Evolutionary conservation across 2,797 vertebrate genomes (phyloP), one percentile per base, ranked within the genome.

Genomic region (Prunella strophiata): DNA sequence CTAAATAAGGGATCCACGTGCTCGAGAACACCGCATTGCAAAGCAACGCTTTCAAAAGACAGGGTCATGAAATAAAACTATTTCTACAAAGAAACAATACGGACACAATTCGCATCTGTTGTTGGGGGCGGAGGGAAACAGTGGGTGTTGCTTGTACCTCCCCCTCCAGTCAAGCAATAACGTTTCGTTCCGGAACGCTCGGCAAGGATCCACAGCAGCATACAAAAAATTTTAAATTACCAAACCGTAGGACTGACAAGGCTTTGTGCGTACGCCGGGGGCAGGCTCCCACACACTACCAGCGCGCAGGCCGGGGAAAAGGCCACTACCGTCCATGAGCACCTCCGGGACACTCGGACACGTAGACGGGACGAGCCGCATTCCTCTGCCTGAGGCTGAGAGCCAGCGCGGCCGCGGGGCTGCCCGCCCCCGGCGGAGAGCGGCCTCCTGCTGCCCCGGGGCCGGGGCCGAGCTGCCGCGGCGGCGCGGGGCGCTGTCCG

Each of bases 11-110:
- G 25, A 71, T 9, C 45, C 48, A 68, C 12, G 2, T 25, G 47
- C 63, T 48, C 4, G 4, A 52, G 16, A 85, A 32, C 17, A 26
- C 2, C 0, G 10, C 18, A 29, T 0, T 38, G 6, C 16, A 30
- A 76, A 77, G 9, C 12, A 59, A 66, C 12, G 5, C 29, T 59
- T 66, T 55, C 3, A 59, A 26, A 72, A 38, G 9, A 17, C 3
- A 30, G 16, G 57, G 5, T 36, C 5, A 50, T 0, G 2, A 59
- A 89, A 76, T 42, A 50, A 36, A 91, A 71, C 25, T 20, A 45
- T 15, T 73, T 59, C 27, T 45, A 27, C 27, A 58, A 11, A 17
- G 12, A 75, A 87, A 36, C 7, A 29, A 32, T 2, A 47, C 0
- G 5, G 75, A 34, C 47, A n/a, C 8, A 76, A 38, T n/a, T 40